Evolutionary conservation across 2,888 invertebrate genomes (phyloP), one percentile per base, ranked within the genome.

Genomic region (Andrena bicolor): DNA sequence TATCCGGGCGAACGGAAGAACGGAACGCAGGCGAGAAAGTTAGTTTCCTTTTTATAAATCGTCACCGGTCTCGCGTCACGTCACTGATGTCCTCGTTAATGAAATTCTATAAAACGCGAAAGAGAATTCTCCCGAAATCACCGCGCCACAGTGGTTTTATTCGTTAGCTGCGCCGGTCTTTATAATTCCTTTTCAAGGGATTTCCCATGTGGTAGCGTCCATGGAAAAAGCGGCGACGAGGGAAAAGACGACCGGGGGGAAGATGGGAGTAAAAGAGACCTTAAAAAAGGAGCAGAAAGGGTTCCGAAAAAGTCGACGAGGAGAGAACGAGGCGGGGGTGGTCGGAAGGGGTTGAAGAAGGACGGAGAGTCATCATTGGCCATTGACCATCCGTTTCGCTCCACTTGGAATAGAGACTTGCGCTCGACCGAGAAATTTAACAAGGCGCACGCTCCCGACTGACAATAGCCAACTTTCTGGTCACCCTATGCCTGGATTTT

Each of bases 371-470:
- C 81, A 80, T 82, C 85, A 84, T 85, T 87, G 89, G 83, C 85
- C 85, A 89, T 87, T 86, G 90, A 80, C 85, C 85, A 86, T 86
- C 83, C 83, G 90, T 91, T 90, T 87, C 90, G 90, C 86, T 90
- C 86, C 91, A 89, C 88, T 90, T 90, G 86, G 79, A 89, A 84
- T 73, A 86, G 83, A 84, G 89, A 85, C 82, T 86, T 80, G 84
- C 90, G 89, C 82, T 90, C 88, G 86, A 90, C 88, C 91, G 91
- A 89, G 88, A 91, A 90, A 90, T 91, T 89, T 91, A 90, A 90
- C 90, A 91, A 90, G 90, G 89, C 89, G 80, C 88, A 88, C 89
- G 85, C 82, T 89, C 82, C 74, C 81, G 56, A 49, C 72, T 49
- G 83, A 89, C 90, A 88, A 87, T 89, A 72, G 83, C 83, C 82